Conservation (phyloP, 2,888 invertebrate species). For the Ametastegia equiseti region DNA sequence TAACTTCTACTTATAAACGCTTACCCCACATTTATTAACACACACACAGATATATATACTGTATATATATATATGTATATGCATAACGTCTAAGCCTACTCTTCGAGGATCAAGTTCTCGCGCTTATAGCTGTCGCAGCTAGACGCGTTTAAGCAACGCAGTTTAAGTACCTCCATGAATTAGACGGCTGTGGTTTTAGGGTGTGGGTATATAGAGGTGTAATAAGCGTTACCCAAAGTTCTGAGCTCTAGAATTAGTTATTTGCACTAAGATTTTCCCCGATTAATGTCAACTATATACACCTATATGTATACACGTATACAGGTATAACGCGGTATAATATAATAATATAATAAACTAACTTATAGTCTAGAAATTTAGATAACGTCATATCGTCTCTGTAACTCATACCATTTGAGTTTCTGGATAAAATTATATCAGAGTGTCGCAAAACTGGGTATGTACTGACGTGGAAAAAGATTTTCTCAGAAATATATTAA, state of each 20-base stretch:
- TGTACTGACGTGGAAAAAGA: too few relatives aligned
- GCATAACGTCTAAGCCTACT: not conserved
- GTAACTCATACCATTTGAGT: too few relatives aligned
- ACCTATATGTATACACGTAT: not conserved
- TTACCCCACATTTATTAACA: not conserved
- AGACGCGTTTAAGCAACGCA: not conserved
- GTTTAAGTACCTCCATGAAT: conserved; percentile 33
- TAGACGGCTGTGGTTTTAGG: not conserved
- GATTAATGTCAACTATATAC: not conserved
- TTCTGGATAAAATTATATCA: too few relatives aligned
- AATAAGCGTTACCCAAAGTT: conserved; percentile 14
- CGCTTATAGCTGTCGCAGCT: conserved; percentile 5
- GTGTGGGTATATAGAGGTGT: not conserved
- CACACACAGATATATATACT: not conserved
- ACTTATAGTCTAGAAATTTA: too few relatives aligned
- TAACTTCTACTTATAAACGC: conserved; percentile 24
- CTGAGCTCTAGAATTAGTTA: not conserved
- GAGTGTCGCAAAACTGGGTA: too few relatives aligned
- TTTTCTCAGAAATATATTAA: too few relatives aligned
- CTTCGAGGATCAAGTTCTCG: conserved; percentile 22
- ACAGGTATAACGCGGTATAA: too few relatives aligned
- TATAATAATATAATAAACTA: too few relatives aligned
- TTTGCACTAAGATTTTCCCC: not conserved
- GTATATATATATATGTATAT: not conserved
- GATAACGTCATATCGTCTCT: too few relatives aligned